Evolutionary conservation across 1,140 invertebrate species (phyloP), one percentile per base, ranked within the genome.

Genomic region (Helicoverpa zea): DNA sequence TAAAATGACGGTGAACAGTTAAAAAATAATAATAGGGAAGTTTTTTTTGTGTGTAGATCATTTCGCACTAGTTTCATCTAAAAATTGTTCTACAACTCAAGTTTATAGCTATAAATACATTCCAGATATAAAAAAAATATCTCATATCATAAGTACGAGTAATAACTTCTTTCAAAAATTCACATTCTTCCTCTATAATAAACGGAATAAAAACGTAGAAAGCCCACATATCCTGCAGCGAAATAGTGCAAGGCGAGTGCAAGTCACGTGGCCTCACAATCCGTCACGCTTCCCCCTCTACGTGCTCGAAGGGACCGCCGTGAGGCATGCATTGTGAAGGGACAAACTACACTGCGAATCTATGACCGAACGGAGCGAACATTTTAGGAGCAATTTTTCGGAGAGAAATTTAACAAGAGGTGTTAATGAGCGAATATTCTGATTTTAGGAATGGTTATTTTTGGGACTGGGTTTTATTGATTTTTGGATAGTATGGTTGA

Each of bases 221-320:
- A 68, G n/a, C 64, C 43, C 16, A n/a, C 47, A 68, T 68, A 68
- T 23, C 49, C 64, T 49, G 23, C 23, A 52, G 16, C 10, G 14
- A n/a, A 13, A n/a, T 5, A 7, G 23, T 23, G 14, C 11, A 3
- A n/a, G 61, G 9, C 9, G 12, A n/a, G 7, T 54, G 68, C 68
- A 72, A 23, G 68, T 72, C 68, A 72, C 68, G 68, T 72, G 1
- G 68, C 23, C 9, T 29, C 68, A 51, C 68, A 52, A 72, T 72
- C 68, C 68, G 68, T 72, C 68, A 72, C 68, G 49, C 18, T 54
- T n/a, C 13, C 43, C n/a, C 9, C 14, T 12, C 47, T 72, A 72
- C 68, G 68, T 72, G 68, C 23, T n/a, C 5, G 18, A 51, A 54
- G 23, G 16, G 49, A 29, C 29, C 29, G 12, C 9, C 49, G n/a